phyloP scores from a whole-genome alignment of 1,140 invertebrate species.

The Onthophagus taurus region DNA sequence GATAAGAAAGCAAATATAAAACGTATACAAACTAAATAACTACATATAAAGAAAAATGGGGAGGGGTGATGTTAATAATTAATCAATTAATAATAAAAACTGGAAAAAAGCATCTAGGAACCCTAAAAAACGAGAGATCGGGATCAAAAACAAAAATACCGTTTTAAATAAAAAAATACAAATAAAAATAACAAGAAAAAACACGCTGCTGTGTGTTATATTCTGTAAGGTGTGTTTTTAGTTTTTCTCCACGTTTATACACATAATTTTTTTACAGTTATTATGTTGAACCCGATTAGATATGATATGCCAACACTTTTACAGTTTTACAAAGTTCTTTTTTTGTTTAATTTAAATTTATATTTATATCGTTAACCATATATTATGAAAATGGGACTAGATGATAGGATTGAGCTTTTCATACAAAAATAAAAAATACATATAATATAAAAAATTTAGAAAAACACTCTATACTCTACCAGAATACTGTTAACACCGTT shows the following conservation, averaged over 20 bases:
- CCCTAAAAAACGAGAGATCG: slow-evolving; percentile 16
- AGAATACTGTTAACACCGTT: slow-evolving; percentile 40
- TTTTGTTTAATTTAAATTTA: not conserved
- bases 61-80: slow-evolving; percentile 5
- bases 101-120: slow-evolving; percentile 32
- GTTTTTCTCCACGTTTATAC: too few relatives aligned
- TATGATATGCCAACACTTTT: slow-evolving; percentile 31
- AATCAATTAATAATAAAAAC: slow-evolving; percentile 27
- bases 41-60: slow-evolving; percentile 27
- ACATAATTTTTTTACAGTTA: too few relatives aligned
- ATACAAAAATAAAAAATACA: slow-evolving; percentile 42
- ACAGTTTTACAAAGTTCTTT: slow-evolving; percentile 23
- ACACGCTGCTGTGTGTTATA: too few relatives aligned
- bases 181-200: not conserved
- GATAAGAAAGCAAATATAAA: slow-evolving; percentile 4
- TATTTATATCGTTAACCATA: slow-evolving; percentile 7
- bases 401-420: slow-evolving; percentile 39
- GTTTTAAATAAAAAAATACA: not conserved
- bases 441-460: slow-evolving; percentile 40
- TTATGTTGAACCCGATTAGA: slow-evolving; percentile 24
- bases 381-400: slow-evolving; percentile 32
- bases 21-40: slow-evolving; percentile 4
- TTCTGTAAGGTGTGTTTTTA: too few relatives aligned
- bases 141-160: slow-evolving; percentile 1
- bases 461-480: slow-evolving; percentile 36